Base-by-base conservation (phyloP, 1,140 invertebrate genomes). In the Nasonia giraulti region DNA sequence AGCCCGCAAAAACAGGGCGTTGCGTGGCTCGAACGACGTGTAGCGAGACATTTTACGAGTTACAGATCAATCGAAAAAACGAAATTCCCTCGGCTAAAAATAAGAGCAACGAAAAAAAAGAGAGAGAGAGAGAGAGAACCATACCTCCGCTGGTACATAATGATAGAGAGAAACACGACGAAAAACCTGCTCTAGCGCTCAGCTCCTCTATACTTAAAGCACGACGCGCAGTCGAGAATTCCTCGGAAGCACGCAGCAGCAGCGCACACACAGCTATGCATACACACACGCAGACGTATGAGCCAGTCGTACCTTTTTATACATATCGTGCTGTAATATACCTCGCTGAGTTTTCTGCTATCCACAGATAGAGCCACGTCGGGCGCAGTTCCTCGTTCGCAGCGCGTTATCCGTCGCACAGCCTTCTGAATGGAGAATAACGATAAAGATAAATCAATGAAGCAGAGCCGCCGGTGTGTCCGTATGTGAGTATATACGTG, bases 171-270 rank as follows among this genome's bases (percentile, higher is more conserved):
- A 17, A 78, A 62, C 47, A 33, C 55, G 47, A 33, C 50, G 76
- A 78, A 78, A 77, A 78, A 78, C 76, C 76, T 62, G 76, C 76
- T 78, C 76, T 78, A 55, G 23, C 50, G 23, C 50, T 62, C 76
- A 27, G 27, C 27, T 78, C 50, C 76, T 62, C 76, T 78, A 78
- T 78, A 78, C 47, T 78, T 78, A 62, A 47, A 66, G 27, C 23
- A 20, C 75, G 50, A 44, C 66, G 37, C 50, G 66, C 62, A 27
- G 27, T 40, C 66, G 79, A 62, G 50, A 78, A 78, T 78, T 78
- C 76, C 76, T 78, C 40, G 27, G 47, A 44, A 80, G 37, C 79
- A 44, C 40, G 55, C 31, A 33, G 12, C 50, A 27, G 50, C 44
- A 17, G 40, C 55, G 62, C 33, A 11, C 31, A 40, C 23, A 66